Evolutionary conservation across 2,113 vertebrate genomes (phyloP).

Genomic region (Cavia aperea): DNA sequence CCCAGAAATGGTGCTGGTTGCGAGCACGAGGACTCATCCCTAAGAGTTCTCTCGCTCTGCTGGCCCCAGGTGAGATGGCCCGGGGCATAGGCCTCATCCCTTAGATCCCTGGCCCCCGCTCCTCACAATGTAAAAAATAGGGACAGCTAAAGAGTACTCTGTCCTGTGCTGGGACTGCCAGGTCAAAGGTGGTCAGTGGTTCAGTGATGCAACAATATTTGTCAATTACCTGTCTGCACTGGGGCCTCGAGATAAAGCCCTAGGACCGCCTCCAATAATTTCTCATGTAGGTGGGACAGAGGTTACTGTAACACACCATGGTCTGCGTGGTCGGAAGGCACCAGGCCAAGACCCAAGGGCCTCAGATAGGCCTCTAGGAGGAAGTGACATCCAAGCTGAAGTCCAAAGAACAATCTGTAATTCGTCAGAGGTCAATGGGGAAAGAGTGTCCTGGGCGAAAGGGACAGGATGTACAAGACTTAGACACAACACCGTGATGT

Average conservation of each 20-base stretch:
- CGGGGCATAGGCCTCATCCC: background rate
- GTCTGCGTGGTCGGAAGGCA: background rate
- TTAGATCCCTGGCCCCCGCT: background rate
- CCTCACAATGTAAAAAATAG: background rate
- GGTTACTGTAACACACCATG: background rate
- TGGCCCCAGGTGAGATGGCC: background rate
- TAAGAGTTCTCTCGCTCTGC: background rate
- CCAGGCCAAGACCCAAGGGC: background rate
- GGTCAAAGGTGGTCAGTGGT: background rate
- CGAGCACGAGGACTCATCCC: background rate
- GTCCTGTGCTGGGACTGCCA: background rate
- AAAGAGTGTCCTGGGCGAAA: background rate
- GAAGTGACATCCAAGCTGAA: background rate
- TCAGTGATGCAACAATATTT: too few species aligned
- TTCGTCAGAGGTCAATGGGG: background rate
- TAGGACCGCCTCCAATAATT: background rate
- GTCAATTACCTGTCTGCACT: background rate
- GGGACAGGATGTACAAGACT: background rate
- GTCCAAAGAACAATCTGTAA: background rate
- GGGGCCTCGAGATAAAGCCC: accelerated
- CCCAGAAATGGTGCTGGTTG: background rate
- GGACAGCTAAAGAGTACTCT: background rate
- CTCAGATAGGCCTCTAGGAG: background rate
- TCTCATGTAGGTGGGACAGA: background rate
- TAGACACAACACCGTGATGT: accelerated